Evolutionary conservation across 1,140 invertebrate genomes (phyloP).

Genomic region (Achroia grisella): DNA sequence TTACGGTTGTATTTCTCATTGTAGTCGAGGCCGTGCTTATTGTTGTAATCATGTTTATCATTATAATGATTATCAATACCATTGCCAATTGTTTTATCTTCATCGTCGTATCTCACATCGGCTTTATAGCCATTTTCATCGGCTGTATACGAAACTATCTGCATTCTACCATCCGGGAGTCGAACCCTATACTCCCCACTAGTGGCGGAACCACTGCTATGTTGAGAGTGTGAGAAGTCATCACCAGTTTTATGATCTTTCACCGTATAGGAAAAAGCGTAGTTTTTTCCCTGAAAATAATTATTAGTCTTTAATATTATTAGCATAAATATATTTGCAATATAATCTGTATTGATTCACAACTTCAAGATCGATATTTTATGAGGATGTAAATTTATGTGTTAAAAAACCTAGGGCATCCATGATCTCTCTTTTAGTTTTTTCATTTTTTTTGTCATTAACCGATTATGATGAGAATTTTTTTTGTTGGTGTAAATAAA

Average conservation of each 20-base stretch:
- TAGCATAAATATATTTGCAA: too few relatives aligned
- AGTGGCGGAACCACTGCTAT: conserved; percentile 66
- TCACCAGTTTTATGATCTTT: conserved; percentile 73
- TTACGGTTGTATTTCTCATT: conserved; percentile 13
- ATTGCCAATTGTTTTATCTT: conserved; percentile 17
- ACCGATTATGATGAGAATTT: too few relatives aligned
- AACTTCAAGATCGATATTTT: too few relatives aligned
- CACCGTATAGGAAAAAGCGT: conserved; percentile 74
- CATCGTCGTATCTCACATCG: conserved; percentile 71
- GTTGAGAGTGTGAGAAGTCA: conserved; percentile 75
- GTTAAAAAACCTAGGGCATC: too few relatives aligned
- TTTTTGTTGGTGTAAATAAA: too few relatives aligned
- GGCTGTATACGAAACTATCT: conserved; percentile 75
- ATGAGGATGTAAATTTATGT: too few relatives aligned
- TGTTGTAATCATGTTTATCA: conserved; percentile 12
- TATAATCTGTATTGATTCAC: too few relatives aligned
- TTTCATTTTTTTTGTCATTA: too few relatives aligned
- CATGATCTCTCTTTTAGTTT: too few relatives aligned
- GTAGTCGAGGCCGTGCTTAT: conserved; percentile 2
- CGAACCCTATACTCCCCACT: conserved; percentile 83
- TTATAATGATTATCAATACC: conserved; percentile 12
- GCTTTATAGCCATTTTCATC: conserved; percentile 75
- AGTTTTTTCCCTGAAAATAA: conserved; percentile 63
- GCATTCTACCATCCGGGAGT: conserved; percentile 83
- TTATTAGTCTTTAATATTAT: too few relatives aligned